Base-by-base conservation (phyloP, 2,888 invertebrate genomes). In the Eudasyphora cyanicolor region DNA sequence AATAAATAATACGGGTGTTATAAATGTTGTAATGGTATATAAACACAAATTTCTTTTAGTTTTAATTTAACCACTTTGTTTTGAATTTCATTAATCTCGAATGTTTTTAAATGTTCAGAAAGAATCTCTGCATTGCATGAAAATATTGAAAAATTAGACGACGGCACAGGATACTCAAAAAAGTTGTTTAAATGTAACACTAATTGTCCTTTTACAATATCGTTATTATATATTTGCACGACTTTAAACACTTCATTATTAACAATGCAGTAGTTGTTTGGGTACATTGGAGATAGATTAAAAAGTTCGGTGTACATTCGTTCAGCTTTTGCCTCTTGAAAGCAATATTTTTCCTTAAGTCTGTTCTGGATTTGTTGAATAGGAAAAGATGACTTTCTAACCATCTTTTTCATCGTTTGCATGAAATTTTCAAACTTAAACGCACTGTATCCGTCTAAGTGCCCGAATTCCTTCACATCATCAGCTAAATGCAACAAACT, bases 401-500 rank as follows among this genome's bases (percentile, higher is more conserved):
- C 51, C 51, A 51, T 51, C 51, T 51, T 51, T 51, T 51, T 51
- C 19, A 51, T 49, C 8, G 2, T 49, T 49, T 49, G 49, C 49
- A 49, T 49, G 49, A 49, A 49, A 49, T 49, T 49, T 49, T 49
- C 49, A 49, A 49, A 49, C 49, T 19, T 49, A 49, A 49, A 49
- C 51, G 51, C 51, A 51, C 51, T 51, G 51, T 51, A 51, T 51
- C 8, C 5, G 51, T 51, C 51, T 51, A 64, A 57, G 57, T 42
- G 35, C 57, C 75, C 75, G 42, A 75, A 62, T 32, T 21, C 17
- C 57, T 75, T 42, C 19, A 75, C 75, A 21, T 54, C 32, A 54
- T 75, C 60, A 21, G 75, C 45, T 45, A 75, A 75, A 75, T 75
- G 75, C 45, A 62, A 38, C 49, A 62, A 75, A 57, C 57, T 60